Percentiles rank a stretch among this genome's conserved stretches.
Evolutionary conservation across 2,113 vertebrate genomes (phyloP).

Genomic region (Oxyruncus cristatus): DNA sequence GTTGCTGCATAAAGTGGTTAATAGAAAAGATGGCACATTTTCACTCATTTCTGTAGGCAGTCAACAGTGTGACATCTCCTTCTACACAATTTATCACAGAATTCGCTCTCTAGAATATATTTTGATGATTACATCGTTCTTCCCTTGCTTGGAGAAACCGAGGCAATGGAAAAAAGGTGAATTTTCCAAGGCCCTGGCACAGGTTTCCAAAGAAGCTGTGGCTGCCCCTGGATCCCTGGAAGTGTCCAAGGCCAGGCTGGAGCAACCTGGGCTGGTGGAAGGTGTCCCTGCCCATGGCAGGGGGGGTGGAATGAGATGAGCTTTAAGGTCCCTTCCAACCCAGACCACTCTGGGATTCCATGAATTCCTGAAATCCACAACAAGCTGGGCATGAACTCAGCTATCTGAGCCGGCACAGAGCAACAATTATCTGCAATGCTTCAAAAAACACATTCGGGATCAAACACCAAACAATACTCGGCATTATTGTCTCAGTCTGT

Average conservation of each 20-base stretch:
- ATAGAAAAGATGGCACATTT: not conserved
- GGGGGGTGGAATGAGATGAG: not conserved
- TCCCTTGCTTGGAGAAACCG: not conserved
- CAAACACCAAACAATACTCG: not conserved
- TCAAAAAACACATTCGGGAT: constrained; percentile 13
- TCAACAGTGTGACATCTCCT: not conserved
- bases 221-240: not conserved
- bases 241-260: not conserved
- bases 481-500: not conserved
- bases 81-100: not conserved
- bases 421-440: not conserved
- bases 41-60: not conserved
- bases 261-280: rapidly evolving
- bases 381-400: not conserved
- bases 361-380: not conserved
- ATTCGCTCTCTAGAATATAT: not conserved
- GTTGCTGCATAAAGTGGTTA: not conserved
- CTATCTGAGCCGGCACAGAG: not conserved
- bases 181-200: not conserved
- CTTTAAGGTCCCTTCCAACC: not conserved
- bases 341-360: not conserved
- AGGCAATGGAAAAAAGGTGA: not conserved
- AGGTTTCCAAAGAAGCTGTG: not conserved
- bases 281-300: not conserved
- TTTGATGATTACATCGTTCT: not conserved